Evolutionary conservation across 23 tunicate species (phyloP).

Genomic region (Styela clava): DNA sequence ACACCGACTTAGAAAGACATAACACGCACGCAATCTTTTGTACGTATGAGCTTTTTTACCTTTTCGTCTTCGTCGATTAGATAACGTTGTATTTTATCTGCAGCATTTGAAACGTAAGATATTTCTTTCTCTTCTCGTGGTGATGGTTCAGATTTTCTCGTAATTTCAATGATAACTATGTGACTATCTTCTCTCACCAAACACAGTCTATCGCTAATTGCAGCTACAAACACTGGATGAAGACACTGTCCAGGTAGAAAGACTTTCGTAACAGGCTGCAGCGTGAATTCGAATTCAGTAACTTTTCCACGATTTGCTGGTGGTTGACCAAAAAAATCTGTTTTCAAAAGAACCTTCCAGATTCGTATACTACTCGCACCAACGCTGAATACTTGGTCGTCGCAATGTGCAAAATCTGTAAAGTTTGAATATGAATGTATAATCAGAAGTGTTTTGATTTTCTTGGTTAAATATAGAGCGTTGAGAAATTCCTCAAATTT

Average conservation of each 20-base stretch:
- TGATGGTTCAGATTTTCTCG: neutral
- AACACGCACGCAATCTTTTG: no score
- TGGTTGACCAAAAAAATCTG: slow-evolving; percentile 6
- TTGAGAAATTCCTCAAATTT: no score
- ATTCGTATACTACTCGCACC: slow-evolving; percentile 47
- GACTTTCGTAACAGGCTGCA: slow-evolving; percentile 48
- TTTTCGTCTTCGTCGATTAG: neutral
- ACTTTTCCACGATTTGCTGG: slow-evolving; percentile 2
- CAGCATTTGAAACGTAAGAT: neutral
- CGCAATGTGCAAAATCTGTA: slow-evolving; percentile 5
- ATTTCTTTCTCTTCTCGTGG: neutral
- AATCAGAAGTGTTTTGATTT: neutral
- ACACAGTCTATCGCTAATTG: slow-evolving; percentile 42
- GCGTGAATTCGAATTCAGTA: neutral
- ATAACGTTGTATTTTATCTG: neutral
- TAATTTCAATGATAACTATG: neutral
- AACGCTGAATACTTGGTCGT: slow-evolving; percentile 41
- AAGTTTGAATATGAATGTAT: neutral
- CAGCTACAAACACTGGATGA: slow-evolving; percentile 32
- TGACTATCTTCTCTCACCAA: slow-evolving; percentile 24
- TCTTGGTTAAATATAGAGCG: no score
- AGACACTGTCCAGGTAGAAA: slow-evolving; percentile 32
- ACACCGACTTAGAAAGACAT: no score
- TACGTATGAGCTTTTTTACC: no score
- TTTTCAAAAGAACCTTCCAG: slow-evolving; percentile 36